phyloP scores from a whole-genome alignment of 2,113 vertebrate species.

The Lophius piscatorius region DNA sequence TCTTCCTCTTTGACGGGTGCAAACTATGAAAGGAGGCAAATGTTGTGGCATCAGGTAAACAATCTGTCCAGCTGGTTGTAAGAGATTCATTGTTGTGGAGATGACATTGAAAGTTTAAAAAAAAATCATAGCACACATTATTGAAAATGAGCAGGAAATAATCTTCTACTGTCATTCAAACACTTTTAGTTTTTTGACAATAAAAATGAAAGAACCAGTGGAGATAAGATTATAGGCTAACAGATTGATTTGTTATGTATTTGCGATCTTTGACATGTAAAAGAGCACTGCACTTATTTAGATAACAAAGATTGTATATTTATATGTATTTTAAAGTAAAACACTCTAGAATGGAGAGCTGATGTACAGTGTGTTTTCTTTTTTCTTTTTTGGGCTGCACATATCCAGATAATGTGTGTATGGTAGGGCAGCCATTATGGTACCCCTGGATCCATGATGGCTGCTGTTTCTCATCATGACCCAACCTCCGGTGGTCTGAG shows the following conservation, averaged over 20 bases:
- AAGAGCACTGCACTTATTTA: constrained; percentile 53
- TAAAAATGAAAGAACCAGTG: constrained; percentile 40
- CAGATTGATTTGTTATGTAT: constrained; percentile 61
- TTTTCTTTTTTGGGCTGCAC: too few species aligned
- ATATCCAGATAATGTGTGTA: too few species aligned
- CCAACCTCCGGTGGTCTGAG: too few species aligned
- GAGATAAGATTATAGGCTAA: constrained; percentile 50
- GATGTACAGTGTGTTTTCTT: constrained; percentile 55
- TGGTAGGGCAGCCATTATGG: constrained; percentile 30
- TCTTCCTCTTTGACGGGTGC: constrained; percentile 54
- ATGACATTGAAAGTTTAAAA: constrained; percentile 7
- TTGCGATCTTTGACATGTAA: constrained; percentile 38
- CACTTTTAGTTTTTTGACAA: constrained; percentile 57
- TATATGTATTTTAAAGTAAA: constrained; percentile 67
- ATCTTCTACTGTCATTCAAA: constrained; percentile 48
- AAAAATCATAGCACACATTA: constrained; percentile 39
- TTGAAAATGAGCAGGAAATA: constrained; percentile 36
- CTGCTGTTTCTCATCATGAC: constrained; percentile 1
- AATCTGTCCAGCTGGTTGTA: constrained; percentile 31
- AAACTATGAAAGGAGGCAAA: constrained; percentile 20
- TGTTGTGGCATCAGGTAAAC: constrained; percentile 33
- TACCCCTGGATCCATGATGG: constrained; percentile 37
- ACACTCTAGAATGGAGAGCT: constrained; percentile 55
- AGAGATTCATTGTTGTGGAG: constrained; percentile 25
- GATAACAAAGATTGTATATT: constrained; percentile 63